Base-by-base conservation (phyloP, 2,888 invertebrate genomes). In the Notodonta dromedarius region DNA sequence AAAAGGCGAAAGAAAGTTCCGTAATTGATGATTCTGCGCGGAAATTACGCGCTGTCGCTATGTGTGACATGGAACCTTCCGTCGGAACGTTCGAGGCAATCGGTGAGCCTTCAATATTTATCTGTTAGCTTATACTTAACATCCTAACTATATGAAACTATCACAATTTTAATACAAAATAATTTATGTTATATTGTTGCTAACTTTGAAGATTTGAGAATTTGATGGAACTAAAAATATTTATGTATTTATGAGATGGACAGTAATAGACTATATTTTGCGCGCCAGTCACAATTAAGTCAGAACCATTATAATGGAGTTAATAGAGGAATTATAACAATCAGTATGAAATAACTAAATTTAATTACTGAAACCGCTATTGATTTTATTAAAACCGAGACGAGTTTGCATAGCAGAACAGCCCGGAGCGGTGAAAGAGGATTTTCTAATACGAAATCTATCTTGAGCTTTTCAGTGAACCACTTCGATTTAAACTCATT, bases 401-500 rank as follows among this genome's bases (percentile, higher is more conserved):
- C 71, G 72, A 72, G 73, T 70, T 76, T 69, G 67, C 69, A 59
- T 69, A 71, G 74, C 73, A 69, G 56, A 56, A 16, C 64, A 61
- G 65, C 67, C 60, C 62, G 66, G 56, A 69, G 73, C 69, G 70
- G 65, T 71, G 71, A 69, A 77, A 79, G 73, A 67, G 80, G 84
- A 86, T 85, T 64, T 62, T 75, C 66, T 62, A 76, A 76, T 71
- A 68, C 74, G 71, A 76, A 64, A 73, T 73, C 75, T 73, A 69
- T 74, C 73, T 74, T 72, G 73, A 80, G 78, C 80, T 80, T 82
- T 82, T 76, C 73, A 73, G 71, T 75, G 69, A 70, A 70, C 73
- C 79, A 83, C 82, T 82, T 78, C 81, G 76, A 81, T 84, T 78
- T 74, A 78, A 76, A 79, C 79, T 80, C 71, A 77, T 75, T 68